Conservation (phyloP, 2,797 vertebrate genomes). For the Sebastes minor region DNA sequence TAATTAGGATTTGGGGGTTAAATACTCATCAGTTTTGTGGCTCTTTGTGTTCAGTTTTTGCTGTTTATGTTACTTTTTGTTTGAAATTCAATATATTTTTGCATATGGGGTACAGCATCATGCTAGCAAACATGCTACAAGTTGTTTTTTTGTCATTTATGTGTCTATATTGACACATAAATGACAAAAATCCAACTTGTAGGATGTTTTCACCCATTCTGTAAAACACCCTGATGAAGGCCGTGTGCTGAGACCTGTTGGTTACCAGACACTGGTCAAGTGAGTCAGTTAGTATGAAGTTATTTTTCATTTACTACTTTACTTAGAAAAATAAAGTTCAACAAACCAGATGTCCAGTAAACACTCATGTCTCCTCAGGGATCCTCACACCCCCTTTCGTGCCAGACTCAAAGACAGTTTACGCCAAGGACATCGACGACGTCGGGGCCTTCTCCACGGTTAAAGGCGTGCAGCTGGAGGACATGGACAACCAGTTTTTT, state of each 20-base stretch:
- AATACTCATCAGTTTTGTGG: not conserved
- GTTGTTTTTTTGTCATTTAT: too few relatives aligned
- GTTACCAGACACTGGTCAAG: not conserved
- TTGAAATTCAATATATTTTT: not conserved
- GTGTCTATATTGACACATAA: not conserved
- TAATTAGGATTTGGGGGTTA: not conserved
- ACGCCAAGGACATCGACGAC: slow-evolving; percentile 86
- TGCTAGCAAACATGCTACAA: too few relatives aligned
- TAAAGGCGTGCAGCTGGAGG: slow-evolving; percentile 84
- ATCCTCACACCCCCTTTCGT: slow-evolving; percentile 86
- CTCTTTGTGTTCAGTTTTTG: not conserved
- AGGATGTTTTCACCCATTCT: not conserved
- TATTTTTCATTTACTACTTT: too few relatives aligned
- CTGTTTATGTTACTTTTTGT: not conserved
- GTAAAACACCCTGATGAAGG: not conserved
- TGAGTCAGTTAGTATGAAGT: not conserved
- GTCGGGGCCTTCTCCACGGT: slow-evolving; percentile 90
- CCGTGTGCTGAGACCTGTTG: not conserved
- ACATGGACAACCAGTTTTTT: slow-evolving; percentile 81
- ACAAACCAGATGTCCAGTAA: not conserved
- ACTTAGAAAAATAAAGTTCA: not conserved
- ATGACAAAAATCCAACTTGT: not conserved
- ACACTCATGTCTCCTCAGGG: slow-evolving; percentile 69
- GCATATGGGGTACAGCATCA: not conserved
- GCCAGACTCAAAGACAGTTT: slow-evolving; percentile 88